Conservation (phyloP, 2,113 vertebrate genomes). For the Muscicapa adusta region DNA sequence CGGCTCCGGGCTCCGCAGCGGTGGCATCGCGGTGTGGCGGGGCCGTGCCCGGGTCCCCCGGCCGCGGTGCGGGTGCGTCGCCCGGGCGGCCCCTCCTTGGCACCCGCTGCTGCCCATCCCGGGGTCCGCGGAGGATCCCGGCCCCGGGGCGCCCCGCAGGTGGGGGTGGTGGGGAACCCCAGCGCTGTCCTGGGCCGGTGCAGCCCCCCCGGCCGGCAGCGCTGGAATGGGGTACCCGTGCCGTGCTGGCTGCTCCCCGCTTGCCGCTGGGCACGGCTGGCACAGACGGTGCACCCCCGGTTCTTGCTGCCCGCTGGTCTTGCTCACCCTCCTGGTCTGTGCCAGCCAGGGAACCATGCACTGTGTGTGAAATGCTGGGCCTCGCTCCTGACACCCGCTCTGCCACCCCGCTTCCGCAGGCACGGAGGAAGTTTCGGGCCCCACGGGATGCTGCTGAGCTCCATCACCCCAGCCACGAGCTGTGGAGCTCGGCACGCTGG, state of each 20-base stretch:
- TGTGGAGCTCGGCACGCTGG: fast-evolving
- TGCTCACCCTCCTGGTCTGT: neutral
- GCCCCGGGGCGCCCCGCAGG: neutral
- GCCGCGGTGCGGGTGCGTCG: neutral
- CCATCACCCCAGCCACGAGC: fast-evolving
- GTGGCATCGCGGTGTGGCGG: neutral
- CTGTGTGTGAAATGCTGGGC: neutral
- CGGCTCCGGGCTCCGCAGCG: neutral
- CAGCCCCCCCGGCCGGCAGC: neutral
- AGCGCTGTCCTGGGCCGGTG: neutral
- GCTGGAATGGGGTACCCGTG: neutral
- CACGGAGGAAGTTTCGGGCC: neutral
- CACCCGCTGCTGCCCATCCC: neutral
- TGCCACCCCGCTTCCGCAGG: neutral
- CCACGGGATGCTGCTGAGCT: neutral
- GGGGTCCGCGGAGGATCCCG: neutral
- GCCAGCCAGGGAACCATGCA: fast-evolving
- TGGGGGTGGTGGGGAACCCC: neutral
- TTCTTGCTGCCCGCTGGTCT: neutral
- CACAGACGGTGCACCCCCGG: neutral
- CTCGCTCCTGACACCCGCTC: neutral
- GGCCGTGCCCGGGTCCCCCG: neutral
- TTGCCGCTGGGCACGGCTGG: neutral
- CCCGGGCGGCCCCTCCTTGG: neutral
- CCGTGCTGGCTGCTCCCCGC: neutral